These are phyloP conservation scores for Pogoniulus pusillus DNA, from an alignment of 2,797 vertebrate species.

Conservation along the genomic window DNA sequence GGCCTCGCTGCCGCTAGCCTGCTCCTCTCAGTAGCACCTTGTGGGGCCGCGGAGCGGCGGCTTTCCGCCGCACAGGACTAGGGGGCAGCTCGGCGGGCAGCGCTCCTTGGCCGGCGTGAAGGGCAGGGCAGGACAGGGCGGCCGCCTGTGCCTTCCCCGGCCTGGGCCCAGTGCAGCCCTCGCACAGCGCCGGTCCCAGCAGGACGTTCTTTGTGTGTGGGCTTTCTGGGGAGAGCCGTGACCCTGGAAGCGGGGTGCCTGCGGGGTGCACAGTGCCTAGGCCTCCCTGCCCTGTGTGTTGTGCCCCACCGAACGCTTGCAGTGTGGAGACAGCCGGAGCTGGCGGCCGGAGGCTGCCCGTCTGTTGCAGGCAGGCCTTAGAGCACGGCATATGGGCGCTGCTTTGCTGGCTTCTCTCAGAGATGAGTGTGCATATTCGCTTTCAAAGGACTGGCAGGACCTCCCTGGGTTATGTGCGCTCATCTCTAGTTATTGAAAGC, in stretches of 20 bases:
- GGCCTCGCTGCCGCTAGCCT: neutral
- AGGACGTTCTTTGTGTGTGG: neutral
- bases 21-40: neutral
- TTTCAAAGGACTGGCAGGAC: neutral
- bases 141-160: neutral
- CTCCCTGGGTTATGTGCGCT: neutral
- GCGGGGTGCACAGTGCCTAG: neutral
- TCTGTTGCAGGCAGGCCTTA: too few species aligned
- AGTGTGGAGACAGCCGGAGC: neutral
- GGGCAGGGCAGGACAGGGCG: neutral
- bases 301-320: neutral
- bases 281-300: neutral
- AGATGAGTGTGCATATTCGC: constrained; percentile 50
- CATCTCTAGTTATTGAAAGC: neutral
- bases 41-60: neutral
- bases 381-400: neutral
- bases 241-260: neutral
- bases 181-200: fast-evolving
- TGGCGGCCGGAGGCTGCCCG: too few species aligned
- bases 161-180: neutral
- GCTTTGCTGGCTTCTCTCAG: neutral
- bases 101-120: neutral
- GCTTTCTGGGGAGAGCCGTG: neutral
- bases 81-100: too few species aligned
- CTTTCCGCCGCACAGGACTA: too few species aligned